Conservation (phyloP, 2,113 vertebrate genomes). For the Lipotes vexillifer region DNA sequence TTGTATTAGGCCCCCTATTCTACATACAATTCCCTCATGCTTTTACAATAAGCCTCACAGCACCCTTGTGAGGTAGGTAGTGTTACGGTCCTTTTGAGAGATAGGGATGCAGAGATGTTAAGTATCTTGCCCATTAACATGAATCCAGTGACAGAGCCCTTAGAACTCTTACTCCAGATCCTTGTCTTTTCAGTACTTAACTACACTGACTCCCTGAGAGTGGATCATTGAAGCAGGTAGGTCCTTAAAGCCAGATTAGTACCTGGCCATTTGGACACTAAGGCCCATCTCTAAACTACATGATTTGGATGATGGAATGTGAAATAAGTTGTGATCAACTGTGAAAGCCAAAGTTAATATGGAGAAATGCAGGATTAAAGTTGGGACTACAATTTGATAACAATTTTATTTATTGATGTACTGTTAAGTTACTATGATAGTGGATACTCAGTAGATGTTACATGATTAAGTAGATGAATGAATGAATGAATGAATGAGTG, state of each 20-base stretch:
- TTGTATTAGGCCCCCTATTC: not conserved
- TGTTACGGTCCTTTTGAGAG: constrained; percentile 48
- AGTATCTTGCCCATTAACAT: constrained; percentile 13
- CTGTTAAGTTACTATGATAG: not conserved
- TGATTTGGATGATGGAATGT: constrained; percentile 15
- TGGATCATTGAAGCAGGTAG: constrained; percentile 56
- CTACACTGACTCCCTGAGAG: constrained; percentile 72
- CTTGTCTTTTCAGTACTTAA: constrained; percentile 40
- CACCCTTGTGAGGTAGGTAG: constrained; percentile 72
- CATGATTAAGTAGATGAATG: not conserved
- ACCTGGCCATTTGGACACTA: constrained; percentile 11
- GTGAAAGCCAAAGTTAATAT: not conserved
- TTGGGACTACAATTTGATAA: not conserved
- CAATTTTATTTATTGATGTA: not conserved
- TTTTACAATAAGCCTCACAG: constrained; percentile 63
- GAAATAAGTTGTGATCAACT: not conserved
- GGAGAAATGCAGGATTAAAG: not conserved
- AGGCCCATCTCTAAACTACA: constrained; percentile 27
- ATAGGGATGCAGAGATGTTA: constrained; percentile 51
- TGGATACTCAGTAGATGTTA: not conserved
- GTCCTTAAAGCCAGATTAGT: constrained; percentile 24
- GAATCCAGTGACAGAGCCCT: constrained; percentile 37
- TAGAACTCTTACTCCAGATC: constrained; percentile 35
- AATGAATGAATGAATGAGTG: not conserved
- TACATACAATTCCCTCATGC: not conserved